These are phyloP conservation scores for Nomada fucata DNA, from an alignment of 2,888 invertebrate species.

Conservation along the genomic window DNA sequence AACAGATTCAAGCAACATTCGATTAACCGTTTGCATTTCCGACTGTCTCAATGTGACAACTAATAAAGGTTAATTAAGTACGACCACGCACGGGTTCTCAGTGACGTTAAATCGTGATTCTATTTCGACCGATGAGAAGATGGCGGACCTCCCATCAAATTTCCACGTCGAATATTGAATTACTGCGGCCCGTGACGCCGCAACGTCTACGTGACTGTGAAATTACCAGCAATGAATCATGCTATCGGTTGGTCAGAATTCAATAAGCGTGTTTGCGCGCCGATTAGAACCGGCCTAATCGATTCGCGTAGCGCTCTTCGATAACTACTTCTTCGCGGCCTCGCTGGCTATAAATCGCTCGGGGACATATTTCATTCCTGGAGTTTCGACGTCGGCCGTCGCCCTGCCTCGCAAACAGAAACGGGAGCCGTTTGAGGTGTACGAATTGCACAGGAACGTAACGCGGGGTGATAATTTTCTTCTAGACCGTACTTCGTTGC, in stretches of 20 bases:
- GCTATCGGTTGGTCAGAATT: conserved; percentile 58
- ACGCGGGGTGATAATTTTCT: neutral
- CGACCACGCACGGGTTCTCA: conserved; percentile 37
- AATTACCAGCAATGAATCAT: conserved; percentile 69
- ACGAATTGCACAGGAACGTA: neutral
- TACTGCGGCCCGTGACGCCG: conserved; percentile 55
- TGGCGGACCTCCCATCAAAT: conserved; percentile 27
- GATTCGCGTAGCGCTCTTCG: conserved; percentile 41
- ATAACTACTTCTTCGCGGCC: conserved; percentile 31
- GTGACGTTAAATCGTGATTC: conserved; percentile 39
- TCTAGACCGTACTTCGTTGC: neutral
- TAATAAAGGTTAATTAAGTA: conserved; percentile 64
- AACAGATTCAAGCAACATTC: too few species aligned
- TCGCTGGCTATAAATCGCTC: conserved; percentile 17
- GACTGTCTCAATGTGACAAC: too few species aligned
- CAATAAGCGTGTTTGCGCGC: conserved; percentile 49
- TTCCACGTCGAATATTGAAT: conserved; percentile 66
- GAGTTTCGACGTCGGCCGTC: conserved; percentile 1
- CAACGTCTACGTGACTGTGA: conserved; percentile 67
- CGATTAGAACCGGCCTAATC: conserved; percentile 63
- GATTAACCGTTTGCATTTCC: too few species aligned
- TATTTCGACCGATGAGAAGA: conserved; percentile 34
- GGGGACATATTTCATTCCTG: conserved; percentile 5
- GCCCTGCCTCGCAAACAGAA: neutral
- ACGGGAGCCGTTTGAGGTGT: neutral